phyloP scores from a whole-genome alignment of 1,140 invertebrate genomes.

The Microplitis demolitor region DNA sequence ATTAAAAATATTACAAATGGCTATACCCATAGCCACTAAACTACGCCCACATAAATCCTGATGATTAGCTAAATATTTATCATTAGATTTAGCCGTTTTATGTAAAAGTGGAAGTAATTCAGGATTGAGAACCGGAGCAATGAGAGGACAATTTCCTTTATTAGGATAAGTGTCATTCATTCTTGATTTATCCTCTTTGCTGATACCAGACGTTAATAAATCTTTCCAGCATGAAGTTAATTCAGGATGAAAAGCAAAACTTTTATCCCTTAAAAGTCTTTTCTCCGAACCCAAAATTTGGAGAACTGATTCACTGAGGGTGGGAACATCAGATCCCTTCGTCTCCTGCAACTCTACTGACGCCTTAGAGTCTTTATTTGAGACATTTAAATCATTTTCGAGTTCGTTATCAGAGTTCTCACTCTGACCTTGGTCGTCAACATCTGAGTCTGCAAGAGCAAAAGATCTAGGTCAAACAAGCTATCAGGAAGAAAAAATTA shows the following conservation, averaged over 20 bases:
- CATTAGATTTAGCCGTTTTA: conserved; percentile 17
- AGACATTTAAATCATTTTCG: no score
- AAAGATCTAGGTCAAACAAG: no score
- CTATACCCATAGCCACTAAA: conserved; percentile 9
- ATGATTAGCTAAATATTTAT: conserved; percentile 17
- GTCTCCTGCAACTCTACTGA: no score
- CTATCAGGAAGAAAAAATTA: no score
- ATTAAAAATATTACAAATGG: conserved; percentile 4
- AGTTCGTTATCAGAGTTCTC: no score
- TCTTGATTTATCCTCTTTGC: not conserved
- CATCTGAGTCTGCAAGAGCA: no score
- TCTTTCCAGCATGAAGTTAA: conserved; percentile 20
- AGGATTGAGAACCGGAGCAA: conserved; percentile 17
- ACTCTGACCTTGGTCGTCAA: no score
- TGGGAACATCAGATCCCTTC: no score
- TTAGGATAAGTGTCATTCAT: conserved; percentile 19
- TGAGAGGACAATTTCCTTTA: conserved; percentile 20
- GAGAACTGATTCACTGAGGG: no score
- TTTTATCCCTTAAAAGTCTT: no score
- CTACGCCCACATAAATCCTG: conserved; percentile 18
- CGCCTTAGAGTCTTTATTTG: no score
- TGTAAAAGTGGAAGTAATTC: conserved; percentile 12
- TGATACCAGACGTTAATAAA: not conserved
- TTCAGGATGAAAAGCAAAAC: not conserved
- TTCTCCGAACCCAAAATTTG: not conserved